Evolutionary conservation across 2,888 invertebrate genomes (phyloP).

Genomic region (Eristalis pertinax): DNA sequence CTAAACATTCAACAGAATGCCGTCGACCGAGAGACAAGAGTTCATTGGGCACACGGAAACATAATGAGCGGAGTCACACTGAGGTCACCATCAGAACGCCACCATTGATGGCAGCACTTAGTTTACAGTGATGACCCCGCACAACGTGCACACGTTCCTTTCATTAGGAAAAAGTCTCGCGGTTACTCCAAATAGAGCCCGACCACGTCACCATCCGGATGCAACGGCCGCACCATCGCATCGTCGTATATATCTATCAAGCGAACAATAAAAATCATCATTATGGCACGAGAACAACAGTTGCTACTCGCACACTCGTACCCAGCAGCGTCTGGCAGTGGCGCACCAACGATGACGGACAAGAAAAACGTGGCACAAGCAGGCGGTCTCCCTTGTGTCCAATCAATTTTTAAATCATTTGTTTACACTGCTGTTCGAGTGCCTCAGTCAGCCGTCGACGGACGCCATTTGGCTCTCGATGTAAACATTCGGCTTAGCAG

Average conservation of each 20-base stretch:
- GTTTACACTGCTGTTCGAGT: conserved; percentile 64
- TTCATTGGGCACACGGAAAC: conserved; percentile 40
- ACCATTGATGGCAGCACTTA: conserved; percentile 15
- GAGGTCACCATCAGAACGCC: conserved; percentile 11
- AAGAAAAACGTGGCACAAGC: conserved; percentile 9
- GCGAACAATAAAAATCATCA: conserved; percentile 68
- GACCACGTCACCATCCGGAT: conserved; percentile 52
- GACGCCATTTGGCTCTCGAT: conserved; percentile 60
- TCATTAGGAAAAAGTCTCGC: background rate
- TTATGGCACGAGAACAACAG: conserved; percentile 48
- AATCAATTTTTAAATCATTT: conserved; percentile 68
- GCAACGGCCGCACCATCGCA: conserved; percentile 50
- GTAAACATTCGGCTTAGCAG: conserved; percentile 55
- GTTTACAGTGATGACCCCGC: background rate
- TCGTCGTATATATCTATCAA: conserved; percentile 51
- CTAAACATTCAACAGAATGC: conserved; percentile 18
- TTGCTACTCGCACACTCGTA: conserved; percentile 1
- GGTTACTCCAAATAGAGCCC: conserved; percentile 6
- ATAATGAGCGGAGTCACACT: conserved; percentile 20
- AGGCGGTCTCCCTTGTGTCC: conserved; percentile 47
- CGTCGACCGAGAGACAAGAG: conserved; percentile 14
- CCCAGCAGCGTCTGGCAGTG: conserved; percentile 18
- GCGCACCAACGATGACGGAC: conserved; percentile 30
- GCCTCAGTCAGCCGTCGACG: conserved; percentile 53
- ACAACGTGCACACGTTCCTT: background rate